Conservation (phyloP, 2,113 vertebrate species). For the Lonchura striata region DNA sequence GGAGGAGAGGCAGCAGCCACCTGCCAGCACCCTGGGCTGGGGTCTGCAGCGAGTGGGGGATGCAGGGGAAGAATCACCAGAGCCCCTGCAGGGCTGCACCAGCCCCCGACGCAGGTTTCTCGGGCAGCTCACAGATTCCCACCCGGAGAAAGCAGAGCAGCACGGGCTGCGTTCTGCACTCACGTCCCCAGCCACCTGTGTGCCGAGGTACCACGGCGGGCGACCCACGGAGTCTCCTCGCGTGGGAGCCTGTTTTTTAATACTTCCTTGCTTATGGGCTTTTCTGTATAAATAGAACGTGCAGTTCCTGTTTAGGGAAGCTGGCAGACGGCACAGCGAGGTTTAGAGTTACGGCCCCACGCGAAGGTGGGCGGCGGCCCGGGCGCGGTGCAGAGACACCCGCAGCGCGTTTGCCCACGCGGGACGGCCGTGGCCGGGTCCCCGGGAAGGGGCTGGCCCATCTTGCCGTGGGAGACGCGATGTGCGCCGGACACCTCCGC, state of each 20-base stretch:
- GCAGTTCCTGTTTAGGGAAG: slow-evolving; percentile 59
- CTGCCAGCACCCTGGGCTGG: not conserved
- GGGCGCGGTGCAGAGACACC: rapidly evolving
- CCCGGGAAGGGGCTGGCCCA: not conserved
- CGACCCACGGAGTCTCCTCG: not conserved
- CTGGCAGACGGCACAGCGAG: not conserved
- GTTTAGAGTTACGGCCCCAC: not conserved
- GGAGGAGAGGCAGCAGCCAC: not conserved
- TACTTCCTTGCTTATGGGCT: slow-evolving; percentile 11
- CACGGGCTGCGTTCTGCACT: not conserved
- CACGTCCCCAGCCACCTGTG: rapidly evolving
- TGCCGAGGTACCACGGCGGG: rapidly evolving
- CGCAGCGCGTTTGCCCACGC: not conserved
- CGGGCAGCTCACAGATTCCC: not conserved
- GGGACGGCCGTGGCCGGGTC: not conserved
- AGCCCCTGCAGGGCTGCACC: not conserved
- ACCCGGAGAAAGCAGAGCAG: not conserved
- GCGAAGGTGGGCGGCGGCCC: not conserved
- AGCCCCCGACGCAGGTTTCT: rapidly evolving
- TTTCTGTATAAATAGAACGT: not conserved
- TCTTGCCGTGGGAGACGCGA: rapidly evolving
- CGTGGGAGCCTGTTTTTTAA: not conserved
- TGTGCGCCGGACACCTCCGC: rapidly evolving
- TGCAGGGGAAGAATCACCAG: not conserved
- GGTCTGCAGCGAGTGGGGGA: rapidly evolving